Evolutionary conservation across 2,888 invertebrate species (phyloP).

Genomic region (Cremastinae sp.): DNA sequence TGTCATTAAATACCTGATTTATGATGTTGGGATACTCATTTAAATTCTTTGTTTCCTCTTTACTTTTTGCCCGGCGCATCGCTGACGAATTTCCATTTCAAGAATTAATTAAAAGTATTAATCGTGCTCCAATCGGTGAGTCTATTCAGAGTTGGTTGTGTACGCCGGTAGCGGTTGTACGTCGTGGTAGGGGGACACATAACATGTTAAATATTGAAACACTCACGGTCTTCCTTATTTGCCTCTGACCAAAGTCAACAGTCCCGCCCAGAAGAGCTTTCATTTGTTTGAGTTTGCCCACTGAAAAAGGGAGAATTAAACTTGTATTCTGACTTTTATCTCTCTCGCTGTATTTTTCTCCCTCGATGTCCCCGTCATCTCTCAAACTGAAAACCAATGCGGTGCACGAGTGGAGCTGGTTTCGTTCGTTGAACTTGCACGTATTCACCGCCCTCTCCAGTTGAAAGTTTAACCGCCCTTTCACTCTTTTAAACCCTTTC

Average conservation of each 20-base stretch:
- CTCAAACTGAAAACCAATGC: conserved; percentile 13
- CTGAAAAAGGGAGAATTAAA: conserved; percentile 58
- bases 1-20: conserved; percentile 10
- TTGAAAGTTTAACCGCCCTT: conserved; percentile 40
- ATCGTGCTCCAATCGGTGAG: conserved; percentile 15
- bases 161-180: conserved; percentile 49
- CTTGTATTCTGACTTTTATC: conserved; percentile 54
- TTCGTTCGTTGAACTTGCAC: conserved; percentile 18
- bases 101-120: conserved; percentile 56
- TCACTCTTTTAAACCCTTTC: background rate
- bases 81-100: conserved; percentile 15
- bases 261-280: conserved; percentile 41
- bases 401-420: conserved; percentile 18
- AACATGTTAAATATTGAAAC: conserved; percentile 65
- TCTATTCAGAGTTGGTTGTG: conserved; percentile 12
- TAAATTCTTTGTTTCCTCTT: background rate
- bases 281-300: conserved; percentile 64
- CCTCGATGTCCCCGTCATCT: conserved; percentile 1
- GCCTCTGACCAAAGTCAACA: conserved; percentile 63
- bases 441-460: background rate
- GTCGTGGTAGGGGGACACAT: conserved; percentile 49
- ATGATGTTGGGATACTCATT: background rate
- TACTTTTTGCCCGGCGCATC: background rate
- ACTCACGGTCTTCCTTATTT: conserved; percentile 63
- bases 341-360: conserved; percentile 29